Conservation (phyloP, 2,797 vertebrate genomes). For the Cercopithecus diana region DNA sequence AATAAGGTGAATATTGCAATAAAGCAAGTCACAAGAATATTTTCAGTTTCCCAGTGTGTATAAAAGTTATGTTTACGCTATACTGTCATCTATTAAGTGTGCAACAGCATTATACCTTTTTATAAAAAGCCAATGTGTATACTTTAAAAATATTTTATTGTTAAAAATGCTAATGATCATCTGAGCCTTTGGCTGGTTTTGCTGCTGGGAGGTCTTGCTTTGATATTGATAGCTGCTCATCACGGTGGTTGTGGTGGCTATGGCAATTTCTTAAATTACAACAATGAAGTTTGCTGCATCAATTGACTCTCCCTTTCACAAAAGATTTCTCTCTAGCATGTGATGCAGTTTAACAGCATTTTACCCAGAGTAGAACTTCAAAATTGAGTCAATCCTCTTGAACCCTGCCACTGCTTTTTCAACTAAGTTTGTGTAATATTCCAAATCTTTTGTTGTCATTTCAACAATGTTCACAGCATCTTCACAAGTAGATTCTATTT, state of each 20-base stretch:
- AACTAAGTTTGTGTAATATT: neutral
- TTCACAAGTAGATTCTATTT: neutral
- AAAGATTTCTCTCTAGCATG: neutral
- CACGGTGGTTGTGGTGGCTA: neutral
- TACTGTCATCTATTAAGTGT: neutral
- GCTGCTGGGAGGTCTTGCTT: neutral
- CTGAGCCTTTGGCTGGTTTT: neutral
- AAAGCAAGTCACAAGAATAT: neutral
- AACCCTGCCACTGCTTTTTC: neutral
- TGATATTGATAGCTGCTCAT: neutral
- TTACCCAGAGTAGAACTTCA: neutral
- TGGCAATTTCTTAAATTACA: neutral
- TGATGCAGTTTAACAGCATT: neutral
- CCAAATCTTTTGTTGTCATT: neutral
- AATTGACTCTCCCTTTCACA: neutral
- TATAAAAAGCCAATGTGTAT: fast-evolving
- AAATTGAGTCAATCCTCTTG: neutral
- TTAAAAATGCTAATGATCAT: neutral
- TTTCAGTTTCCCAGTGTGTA: neutral
- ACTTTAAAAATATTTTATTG: neutral
- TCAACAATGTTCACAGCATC: neutral
- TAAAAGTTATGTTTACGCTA: neutral
- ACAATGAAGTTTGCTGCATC: neutral
- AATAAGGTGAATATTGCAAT: neutral
- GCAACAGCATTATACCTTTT: neutral